Evolutionary conservation across 2,888 invertebrate genomes (phyloP).

Genomic region (Muscina levida): DNA sequence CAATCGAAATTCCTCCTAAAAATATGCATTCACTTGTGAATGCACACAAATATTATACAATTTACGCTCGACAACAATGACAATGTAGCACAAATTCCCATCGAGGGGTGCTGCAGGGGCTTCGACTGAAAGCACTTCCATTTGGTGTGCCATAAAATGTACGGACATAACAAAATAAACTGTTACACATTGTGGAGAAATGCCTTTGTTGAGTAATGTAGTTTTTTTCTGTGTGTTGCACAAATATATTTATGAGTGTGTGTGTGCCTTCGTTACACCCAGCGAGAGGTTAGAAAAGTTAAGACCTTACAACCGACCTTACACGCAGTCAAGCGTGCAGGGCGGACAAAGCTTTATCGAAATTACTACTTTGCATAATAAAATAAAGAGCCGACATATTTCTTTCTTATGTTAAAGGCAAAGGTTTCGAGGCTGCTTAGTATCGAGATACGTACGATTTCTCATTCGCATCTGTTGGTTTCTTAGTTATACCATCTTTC

Average conservation of each 20-base stretch:
- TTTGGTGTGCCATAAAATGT: no score
- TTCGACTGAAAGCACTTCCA: no score
- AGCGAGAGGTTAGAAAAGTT: not conserved
- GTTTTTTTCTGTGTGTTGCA: not conserved
- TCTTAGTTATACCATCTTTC: conserved; percentile 19
- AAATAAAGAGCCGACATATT: conserved; percentile 60
- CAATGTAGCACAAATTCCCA: not conserved
- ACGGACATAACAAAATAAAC: conserved; percentile 14
- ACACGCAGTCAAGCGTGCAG: no score
- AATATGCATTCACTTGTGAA: conserved; percentile 39
- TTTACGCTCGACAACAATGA: not conserved
- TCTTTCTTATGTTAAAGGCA: conserved; percentile 13
- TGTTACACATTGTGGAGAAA: conserved; percentile 15
- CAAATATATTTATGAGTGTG: not conserved
- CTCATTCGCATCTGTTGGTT: conserved; percentile 16
- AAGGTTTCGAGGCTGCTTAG: no score
- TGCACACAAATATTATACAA: conserved; percentile 37
- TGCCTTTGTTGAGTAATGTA: not conserved
- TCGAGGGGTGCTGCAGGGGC: no score
- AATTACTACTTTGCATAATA: conserved; percentile 61
- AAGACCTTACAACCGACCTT: not conserved
- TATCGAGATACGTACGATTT: not conserved
- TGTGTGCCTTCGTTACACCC: not conserved
- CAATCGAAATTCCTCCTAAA: no score
- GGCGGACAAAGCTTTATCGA: not conserved